These are phyloP conservation scores for Anastatus disparis DNA, from an alignment of 1,140 invertebrate genomes.

Conservation along the genomic window DNA sequence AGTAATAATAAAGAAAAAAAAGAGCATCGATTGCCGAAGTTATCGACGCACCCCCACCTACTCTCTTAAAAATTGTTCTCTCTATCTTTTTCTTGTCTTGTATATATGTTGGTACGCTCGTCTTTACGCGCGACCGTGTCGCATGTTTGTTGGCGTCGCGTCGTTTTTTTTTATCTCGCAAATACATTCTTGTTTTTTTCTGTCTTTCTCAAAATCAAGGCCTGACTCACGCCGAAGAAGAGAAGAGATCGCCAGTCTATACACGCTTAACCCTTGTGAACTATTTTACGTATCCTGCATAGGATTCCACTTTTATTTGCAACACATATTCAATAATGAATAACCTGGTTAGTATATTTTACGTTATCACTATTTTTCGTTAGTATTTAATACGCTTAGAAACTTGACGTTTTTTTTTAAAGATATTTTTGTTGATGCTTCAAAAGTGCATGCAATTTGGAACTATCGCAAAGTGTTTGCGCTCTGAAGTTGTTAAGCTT, in stretches of 20 bases:
- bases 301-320: constrained; percentile 10
- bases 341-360: constrained; percentile 32
- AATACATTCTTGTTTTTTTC: no score
- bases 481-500: no score
- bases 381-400: not conserved
- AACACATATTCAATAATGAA: constrained; percentile 30
- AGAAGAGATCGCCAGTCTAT: not conserved
- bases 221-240: constrained; percentile 23
- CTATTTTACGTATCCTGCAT: not conserved
- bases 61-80: not conserved
- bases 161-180: no score
- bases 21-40: not conserved
- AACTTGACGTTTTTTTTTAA: no score
- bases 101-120: not conserved
- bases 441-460: no score
- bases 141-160: constrained; percentile 26
- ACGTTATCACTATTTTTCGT: not conserved
- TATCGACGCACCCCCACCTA: constrained; percentile 23
- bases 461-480: no score
- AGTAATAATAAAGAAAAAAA: no score
- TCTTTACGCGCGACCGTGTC: not conserved
- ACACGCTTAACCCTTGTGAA: not conserved
- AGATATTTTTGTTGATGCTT: no score
- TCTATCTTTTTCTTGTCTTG: not conserved
- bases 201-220: constrained; percentile 27